Percentiles rank a stretch among this genome's conserved stretches.
phyloP scores from a whole-genome alignment of 1,140 invertebrate species.

The Euura saliciscinereae region DNA sequence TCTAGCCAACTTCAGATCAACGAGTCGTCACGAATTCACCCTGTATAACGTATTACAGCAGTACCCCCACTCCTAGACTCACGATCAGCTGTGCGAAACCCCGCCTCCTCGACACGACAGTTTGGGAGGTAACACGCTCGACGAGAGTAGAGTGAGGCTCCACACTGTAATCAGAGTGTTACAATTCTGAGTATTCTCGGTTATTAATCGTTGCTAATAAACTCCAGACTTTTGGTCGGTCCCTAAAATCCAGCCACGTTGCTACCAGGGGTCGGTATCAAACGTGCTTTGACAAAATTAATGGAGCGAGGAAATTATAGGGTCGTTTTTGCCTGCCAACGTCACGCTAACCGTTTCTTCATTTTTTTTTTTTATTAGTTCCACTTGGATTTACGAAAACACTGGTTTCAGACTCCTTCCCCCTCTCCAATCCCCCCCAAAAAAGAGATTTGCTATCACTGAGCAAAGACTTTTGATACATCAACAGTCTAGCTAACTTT shows the following conservation, averaged over 20 bases:
- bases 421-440: too few relatives aligned
- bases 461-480: too few relatives aligned
- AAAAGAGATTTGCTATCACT: too few relatives aligned
- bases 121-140: too few relatives aligned
- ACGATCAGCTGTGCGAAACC: too few relatives aligned
- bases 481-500: too few relatives aligned
- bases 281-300: conserved; percentile 1
- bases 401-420: neutral
- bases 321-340: conserved; percentile 1
- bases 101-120: too few relatives aligned
- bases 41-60: too few relatives aligned
- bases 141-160: too few relatives aligned
- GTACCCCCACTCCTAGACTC: too few relatives aligned
- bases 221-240: neutral
- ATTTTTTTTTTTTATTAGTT: neutral
- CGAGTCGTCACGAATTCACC: too few relatives aligned
- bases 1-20: too few relatives aligned
- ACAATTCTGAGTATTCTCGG: neutral
- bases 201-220: neutral
- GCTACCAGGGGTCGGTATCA: neutral
- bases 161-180: neutral
- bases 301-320: conserved; percentile 4
- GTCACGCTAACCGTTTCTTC: neutral
- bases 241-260: neutral
- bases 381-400: neutral